A percentile compares a stretch with the other conserved stretches of the same genome.
These are phyloP conservation scores for Caenorhabditis auriculariae DNA, from an alignment of 2,888 invertebrate genomes.

Conservation along the genomic window DNA sequence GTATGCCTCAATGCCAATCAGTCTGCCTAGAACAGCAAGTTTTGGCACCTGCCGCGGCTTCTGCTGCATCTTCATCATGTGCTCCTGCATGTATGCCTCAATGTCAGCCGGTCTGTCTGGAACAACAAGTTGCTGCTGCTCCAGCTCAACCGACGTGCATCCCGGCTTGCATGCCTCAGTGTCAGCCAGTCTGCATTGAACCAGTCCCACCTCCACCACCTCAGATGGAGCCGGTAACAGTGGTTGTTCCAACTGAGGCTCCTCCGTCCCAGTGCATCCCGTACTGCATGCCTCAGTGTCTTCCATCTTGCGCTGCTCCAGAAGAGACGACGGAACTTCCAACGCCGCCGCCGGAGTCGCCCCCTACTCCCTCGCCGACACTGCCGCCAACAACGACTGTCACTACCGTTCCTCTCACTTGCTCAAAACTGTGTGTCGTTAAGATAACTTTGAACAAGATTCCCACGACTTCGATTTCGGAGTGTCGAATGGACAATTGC, in stretches of 20 bases:
- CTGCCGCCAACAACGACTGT: constrained; percentile 5
- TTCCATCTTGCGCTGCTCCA: constrained; percentile 2
- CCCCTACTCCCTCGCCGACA: constrained; percentile 6
- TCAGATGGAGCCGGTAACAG: background rate
- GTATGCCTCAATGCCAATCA: too few relatives aligned
- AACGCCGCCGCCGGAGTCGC: constrained; percentile 28
- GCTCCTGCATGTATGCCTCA: constrained; percentile 17
- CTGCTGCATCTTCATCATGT: constrained; percentile 9
- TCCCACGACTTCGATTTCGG: constrained; percentile 10
- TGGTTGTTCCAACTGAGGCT: background rate
- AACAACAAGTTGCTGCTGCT: background rate
- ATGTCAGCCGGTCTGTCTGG: constrained; percentile 14
- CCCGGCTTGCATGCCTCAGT: too few relatives aligned
- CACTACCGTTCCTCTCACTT: background rate
- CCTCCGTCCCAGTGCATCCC: constrained; percentile 1
- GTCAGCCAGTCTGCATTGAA: too few relatives aligned
- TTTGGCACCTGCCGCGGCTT: too few relatives aligned
- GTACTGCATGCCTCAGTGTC: background rate
- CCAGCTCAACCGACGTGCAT: too few relatives aligned
- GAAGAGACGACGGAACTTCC: too few relatives aligned
- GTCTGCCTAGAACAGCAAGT: too few relatives aligned
- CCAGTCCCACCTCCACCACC: too few relatives aligned
- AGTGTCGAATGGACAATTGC: constrained; percentile 19
- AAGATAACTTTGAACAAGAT: constrained; percentile 24
- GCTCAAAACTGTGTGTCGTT: constrained; percentile 7